Conservation (phyloP, 2,797 vertebrate genomes). For the Garrulus glandarius region DNA sequence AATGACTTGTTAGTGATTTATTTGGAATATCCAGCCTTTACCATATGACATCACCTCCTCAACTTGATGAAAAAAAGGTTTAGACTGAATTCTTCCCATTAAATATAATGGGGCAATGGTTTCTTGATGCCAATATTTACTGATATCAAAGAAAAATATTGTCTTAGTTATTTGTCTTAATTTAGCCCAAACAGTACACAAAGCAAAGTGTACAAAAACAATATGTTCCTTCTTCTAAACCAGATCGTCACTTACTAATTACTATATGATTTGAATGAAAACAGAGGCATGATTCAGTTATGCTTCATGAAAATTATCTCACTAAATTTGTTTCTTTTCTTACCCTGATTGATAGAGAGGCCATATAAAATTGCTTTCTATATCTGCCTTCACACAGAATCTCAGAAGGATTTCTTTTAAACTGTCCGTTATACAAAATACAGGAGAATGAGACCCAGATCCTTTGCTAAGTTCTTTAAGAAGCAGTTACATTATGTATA, state of each 20-base stretch:
- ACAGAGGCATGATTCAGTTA: constrained; percentile 32
- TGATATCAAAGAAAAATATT: constrained; percentile 66
- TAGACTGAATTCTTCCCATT: constrained; percentile 45
- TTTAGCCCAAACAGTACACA: constrained; percentile 58
- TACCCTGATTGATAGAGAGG: not conserved
- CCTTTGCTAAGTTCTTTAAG: not conserved
- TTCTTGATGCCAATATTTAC: constrained; percentile 60
- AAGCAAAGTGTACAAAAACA: constrained; percentile 52
- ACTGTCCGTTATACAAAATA: not conserved
- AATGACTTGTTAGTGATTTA: constrained; percentile 64
- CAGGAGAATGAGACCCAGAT: not conserved
- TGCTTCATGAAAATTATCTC: constrained; percentile 1
- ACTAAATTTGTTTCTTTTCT: not conserved
- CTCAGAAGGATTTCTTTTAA: not conserved
- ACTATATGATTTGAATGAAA: constrained; percentile 53
- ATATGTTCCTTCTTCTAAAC: constrained; percentile 53
- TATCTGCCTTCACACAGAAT: not conserved
- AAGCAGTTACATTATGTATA: not conserved
- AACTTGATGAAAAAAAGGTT: constrained; percentile 68
- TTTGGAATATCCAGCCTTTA: constrained; percentile 59
- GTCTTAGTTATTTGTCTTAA: constrained; percentile 62
- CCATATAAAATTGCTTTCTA: not conserved
- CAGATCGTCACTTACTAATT: constrained; percentile 43
- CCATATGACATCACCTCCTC: constrained; percentile 66
- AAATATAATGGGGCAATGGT: constrained; percentile 57